Percentiles rank a stretch among this genome's conserved stretches.
phyloP scores from a whole-genome alignment of 2,797 vertebrate species.

The Cossypha polioptera region DNA sequence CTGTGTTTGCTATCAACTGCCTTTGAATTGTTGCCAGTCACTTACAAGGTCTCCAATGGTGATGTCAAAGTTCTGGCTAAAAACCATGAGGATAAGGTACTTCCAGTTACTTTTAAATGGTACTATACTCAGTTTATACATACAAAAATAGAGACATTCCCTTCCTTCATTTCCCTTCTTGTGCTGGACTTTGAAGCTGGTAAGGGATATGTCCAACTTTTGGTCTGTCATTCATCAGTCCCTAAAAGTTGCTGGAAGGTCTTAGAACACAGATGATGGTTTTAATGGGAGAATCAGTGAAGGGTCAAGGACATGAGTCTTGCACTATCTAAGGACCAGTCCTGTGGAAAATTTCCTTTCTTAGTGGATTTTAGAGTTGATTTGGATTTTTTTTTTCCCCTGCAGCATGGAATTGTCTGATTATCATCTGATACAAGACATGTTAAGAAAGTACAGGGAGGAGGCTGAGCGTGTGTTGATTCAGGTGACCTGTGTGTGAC shows the following conservation, averaged over 20 bases:
- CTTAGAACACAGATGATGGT: not conserved
- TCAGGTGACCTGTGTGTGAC: not conserved
- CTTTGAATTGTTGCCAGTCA: not conserved
- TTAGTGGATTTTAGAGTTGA: not conserved
- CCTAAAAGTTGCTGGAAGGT: not conserved
- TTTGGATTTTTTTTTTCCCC: rapidly evolving
- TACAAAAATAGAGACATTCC: not conserved
- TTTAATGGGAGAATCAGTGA: not conserved
- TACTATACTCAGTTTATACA: not conserved
- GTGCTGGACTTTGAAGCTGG: not conserved
- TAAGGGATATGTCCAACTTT: not conserved
- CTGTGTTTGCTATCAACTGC: not conserved
- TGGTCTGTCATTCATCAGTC: not conserved
- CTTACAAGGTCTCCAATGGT: not conserved
- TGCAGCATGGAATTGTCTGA: not conserved
- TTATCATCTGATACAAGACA: not conserved
- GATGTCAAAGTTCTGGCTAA: slow-evolving; percentile 13
- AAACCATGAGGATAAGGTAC: slow-evolving; percentile 13
- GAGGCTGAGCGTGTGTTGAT: not conserved
- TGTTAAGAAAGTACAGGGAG: not conserved
- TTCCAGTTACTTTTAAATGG: not conserved
- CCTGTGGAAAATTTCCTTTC: not conserved
- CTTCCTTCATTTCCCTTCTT: not conserved
- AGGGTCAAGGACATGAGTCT: not conserved
- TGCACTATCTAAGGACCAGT: not conserved